Evolutionary conservation across 1,140 invertebrate genomes (phyloP), one percentile per base, ranked within the genome.

Genomic region (Nilaparvata lugens): DNA sequence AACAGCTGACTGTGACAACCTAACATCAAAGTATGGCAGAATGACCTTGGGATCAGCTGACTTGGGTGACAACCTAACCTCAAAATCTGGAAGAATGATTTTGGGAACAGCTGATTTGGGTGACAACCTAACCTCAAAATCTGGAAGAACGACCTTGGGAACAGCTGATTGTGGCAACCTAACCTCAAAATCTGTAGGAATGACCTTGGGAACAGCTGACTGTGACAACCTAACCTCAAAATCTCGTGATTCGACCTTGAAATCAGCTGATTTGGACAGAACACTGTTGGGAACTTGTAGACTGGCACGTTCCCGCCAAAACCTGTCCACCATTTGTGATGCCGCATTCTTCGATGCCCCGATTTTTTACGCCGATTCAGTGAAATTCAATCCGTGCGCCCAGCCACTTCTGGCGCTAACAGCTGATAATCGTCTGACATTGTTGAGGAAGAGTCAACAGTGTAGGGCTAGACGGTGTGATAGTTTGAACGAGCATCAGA

Each of bases 281-380:
- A 60, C 56, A 11, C 58, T 69, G 42, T 43, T 65, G 40, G 64
- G 66, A 3, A 62, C 67, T 11, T 63, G 66, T 52, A 57, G 69
- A 31, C 56, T 60, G 18, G 58, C 68, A 9, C 48, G 66, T 31
- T 53, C 42, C 6, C 62, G 62, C 13, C 55, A 54, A n/a, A 51
- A 42, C 18, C 56, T 64, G 18, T 4, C 31, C 2, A 61, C 60
- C 3, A 55, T 69, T 0, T 68, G 65, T 52, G 68, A 68, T 16
- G 61, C 62, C 1, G 48, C 62, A 1, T 67, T 68, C 18, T 66
- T 67, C 45, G 18, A 54, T 14, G 23, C 19, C 13, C 40, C 59
- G 14, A 6, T 31, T 9, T 43, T 11, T 11, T 35, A 3, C 2
- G 25, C 28, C 2, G 53, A 55, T 25, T 2, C 52, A 13, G 2